These are phyloP conservation scores for Palythoa caribaeorum DNA, from an alignment of 92 coral and sea anemone species.

Conservation along the genomic window DNA sequence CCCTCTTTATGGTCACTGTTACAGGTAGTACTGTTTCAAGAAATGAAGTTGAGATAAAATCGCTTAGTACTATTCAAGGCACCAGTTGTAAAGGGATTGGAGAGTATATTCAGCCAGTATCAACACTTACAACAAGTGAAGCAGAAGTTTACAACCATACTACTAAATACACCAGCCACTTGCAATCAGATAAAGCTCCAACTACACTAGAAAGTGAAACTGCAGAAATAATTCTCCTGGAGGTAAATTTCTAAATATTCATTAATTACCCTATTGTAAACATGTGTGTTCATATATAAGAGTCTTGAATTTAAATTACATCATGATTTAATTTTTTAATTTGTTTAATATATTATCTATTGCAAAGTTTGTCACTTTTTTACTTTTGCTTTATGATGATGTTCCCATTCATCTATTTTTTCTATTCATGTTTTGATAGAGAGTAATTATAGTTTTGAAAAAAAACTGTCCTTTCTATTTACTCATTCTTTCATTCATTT, in stretches of 20 bases:
- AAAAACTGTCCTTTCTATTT: too few relatives aligned
- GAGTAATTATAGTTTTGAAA: too few relatives aligned
- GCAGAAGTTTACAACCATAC: not conserved
- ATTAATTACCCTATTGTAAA: not conserved
- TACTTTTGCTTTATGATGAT: too few relatives aligned
- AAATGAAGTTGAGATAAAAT: not conserved
- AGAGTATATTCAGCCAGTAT: not conserved
- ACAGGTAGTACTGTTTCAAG: conserved; percentile 3
- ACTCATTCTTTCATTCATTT: too few relatives aligned
- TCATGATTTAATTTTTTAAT: too few relatives aligned
- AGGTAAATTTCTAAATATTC: not conserved
- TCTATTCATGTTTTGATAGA: too few relatives aligned
- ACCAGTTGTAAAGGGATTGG: not conserved
- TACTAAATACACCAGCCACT: not conserved
- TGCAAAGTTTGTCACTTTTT: too few relatives aligned
- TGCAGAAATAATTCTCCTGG: not conserved
- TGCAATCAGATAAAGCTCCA: conserved; percentile 1
- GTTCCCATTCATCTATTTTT: too few relatives aligned
- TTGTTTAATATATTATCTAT: too few relatives aligned
- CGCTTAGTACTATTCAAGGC: conserved; percentile 1
- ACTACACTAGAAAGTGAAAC: not conserved
- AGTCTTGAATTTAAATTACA: too few relatives aligned
- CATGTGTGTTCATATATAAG: too few relatives aligned
- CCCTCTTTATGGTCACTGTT: too few relatives aligned
- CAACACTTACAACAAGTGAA: not conserved